phyloP scores from a whole-genome alignment of 2,888 invertebrate species.

The Leistus spinibarbis region DNA sequence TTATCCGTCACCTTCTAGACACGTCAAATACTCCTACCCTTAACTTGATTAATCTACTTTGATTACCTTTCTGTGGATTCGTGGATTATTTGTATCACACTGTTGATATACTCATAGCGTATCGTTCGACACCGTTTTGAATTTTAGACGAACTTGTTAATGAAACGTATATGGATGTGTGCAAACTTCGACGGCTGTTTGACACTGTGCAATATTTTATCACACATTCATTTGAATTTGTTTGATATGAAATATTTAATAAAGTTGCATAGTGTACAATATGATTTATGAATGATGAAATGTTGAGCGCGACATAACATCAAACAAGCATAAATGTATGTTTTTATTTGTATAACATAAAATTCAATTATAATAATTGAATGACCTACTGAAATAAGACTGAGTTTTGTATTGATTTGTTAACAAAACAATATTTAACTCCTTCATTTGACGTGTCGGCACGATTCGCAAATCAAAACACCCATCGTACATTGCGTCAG shows the following conservation, averaged over 20 bases:
- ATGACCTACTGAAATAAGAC: not conserved
- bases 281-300: too few species aligned
- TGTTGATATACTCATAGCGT: not conserved
- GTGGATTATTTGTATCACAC: slow-evolving; percentile 7
- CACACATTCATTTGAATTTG: too few species aligned
- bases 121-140: slow-evolving; percentile 9
- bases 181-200: not conserved
- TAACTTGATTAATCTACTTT: slow-evolving; percentile 34
- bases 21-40: not conserved
- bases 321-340: too few species aligned
- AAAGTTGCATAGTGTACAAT: too few species aligned
- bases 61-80: slow-evolving; percentile 34
- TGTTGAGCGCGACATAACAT: too few species aligned
- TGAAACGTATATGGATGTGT: not conserved
- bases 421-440: not conserved
- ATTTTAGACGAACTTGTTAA: slow-evolving; percentile 32
- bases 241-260: too few species aligned
- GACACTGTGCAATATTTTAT: too few species aligned
- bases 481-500: not conserved
- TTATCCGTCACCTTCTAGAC: slow-evolving; percentile 11
- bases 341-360: not conserved
- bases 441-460: slow-evolving; percentile 7
- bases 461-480: slow-evolving; percentile 19
- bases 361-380: not conserved
- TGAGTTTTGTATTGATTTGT: not conserved